Percentiles rank a stretch among this genome's conserved stretches.
Evolutionary conservation across 2,113 vertebrate genomes (phyloP).

Genomic region (Mungos mungo): DNA sequence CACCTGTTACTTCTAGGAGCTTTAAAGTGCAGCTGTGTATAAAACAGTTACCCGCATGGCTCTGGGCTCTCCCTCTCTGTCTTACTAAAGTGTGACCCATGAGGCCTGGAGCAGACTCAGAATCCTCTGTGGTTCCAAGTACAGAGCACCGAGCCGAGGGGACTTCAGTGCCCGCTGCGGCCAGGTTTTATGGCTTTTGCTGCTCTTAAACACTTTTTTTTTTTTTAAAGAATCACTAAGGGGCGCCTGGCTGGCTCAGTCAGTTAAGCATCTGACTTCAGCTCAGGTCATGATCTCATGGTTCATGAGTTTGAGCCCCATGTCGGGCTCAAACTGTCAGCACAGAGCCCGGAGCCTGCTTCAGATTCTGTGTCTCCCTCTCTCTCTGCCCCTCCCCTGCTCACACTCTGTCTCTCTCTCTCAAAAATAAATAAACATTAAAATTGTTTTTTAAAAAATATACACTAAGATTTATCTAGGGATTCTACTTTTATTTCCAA

Average conservation of each 20-base stretch:
- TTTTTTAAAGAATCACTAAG: background rate
- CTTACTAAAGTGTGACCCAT: background rate
- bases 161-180: background rate
- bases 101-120: background rate
- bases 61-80: background rate
- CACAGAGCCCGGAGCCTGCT: too few species aligned
- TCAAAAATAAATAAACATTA: too few species aligned
- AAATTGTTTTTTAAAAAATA: background rate
- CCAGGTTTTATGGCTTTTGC: background rate
- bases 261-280: too few species aligned
- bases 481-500: slow-evolving; percentile 10
- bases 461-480: background rate
- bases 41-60: background rate
- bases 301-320: too few species aligned
- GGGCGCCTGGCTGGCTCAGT: too few species aligned
- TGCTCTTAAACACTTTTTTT: background rate
- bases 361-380: too few species aligned
- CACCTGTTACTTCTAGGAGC: background rate
- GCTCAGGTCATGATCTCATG: too few species aligned
- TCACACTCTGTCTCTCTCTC: too few species aligned
- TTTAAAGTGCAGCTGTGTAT: background rate
- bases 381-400: too few species aligned
- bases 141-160: background rate
- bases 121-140: background rate
- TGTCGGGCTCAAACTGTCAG: too few species aligned